Evolutionary conservation across 2,797 vertebrate genomes (phyloP).

Genomic region (Moxostoma hubbsi): DNA sequence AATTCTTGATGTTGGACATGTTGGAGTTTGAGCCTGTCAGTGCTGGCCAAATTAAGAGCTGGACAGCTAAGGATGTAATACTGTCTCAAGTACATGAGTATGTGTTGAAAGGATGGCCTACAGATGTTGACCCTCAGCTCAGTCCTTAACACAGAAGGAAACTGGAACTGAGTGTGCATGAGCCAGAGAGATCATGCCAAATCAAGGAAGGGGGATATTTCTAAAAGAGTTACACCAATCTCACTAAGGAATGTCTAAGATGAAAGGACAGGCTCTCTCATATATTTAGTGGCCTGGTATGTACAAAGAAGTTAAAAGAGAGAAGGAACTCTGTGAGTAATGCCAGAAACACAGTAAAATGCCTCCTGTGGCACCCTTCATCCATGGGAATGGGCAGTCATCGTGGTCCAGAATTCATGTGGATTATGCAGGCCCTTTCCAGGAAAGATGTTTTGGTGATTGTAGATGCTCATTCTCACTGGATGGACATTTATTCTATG

Average conservation of each 20-base stretch:
- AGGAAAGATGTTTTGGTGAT: constrained; percentile 25
- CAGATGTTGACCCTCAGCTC: constrained; percentile 1
- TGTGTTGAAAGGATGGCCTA: neutral
- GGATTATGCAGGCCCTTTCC: neutral
- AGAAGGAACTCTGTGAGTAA: constrained; percentile 6
- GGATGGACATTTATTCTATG: constrained; percentile 31
- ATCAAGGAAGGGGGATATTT: neutral
- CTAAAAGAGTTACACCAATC: constrained; percentile 36
- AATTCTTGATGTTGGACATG: too few species aligned
- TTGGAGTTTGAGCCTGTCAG: too few species aligned
- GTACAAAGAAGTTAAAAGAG: constrained; percentile 30
- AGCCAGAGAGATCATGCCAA: neutral
- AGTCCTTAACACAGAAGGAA: constrained; percentile 15
- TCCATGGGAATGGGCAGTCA: constrained; percentile 49
- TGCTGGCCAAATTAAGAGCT: neutral
- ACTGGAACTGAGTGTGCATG: constrained; percentile 24
- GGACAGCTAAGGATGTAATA: too few species aligned
- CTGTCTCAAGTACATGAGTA: too few species aligned
- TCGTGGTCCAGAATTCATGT: neutral
- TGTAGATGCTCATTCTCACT: constrained; percentile 48
- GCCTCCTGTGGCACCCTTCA: neutral
- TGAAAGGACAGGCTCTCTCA: constrained; percentile 48
- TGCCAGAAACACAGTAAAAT: constrained; percentile 45
- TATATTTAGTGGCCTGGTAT: constrained; percentile 41
- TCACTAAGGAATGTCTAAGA: constrained; percentile 28